phyloP scores from a whole-genome alignment of 1,140 invertebrate genomes.

The Eueides isabella region DNA sequence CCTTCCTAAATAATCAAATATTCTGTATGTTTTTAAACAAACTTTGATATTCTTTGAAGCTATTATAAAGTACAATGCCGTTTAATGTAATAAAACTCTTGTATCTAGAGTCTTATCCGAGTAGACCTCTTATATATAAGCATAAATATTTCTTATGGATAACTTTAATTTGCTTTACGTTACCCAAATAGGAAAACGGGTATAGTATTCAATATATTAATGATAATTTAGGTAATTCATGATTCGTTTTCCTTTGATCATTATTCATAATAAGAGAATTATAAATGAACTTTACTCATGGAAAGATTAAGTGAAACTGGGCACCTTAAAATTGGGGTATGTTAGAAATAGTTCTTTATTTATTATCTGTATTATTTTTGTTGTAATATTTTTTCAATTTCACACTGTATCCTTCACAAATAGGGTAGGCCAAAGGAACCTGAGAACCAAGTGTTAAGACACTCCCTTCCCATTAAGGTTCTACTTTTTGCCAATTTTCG shows the following conservation, averaged over 20 bases:
- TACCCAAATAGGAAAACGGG: not conserved
- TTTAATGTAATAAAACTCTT: conserved; percentile 21
- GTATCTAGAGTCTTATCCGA: conserved; percentile 9
- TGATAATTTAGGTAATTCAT: not conserved
- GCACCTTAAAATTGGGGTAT: not conserved
- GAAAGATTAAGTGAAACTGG: not conserved
- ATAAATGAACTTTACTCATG: conserved; percentile 11
- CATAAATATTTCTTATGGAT: conserved; percentile 17
- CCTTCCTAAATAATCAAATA: conserved; percentile 22
- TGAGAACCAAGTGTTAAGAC: not conserved
- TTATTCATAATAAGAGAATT: conserved; percentile 8
- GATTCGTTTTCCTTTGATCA: conserved; percentile 5
- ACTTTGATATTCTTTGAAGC: not conserved
- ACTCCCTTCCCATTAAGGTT: too few relatives aligned
- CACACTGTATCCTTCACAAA: not conserved
- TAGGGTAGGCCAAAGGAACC: not conserved
- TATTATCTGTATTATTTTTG: not conserved
- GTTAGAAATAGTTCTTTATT: not conserved
- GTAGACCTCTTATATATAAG: conserved; percentile 12
- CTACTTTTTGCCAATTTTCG: not conserved
- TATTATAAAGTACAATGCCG: conserved; percentile 19
- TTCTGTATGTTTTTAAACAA: conserved; percentile 19
- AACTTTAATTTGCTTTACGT: not conserved
- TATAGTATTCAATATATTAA: not conserved
- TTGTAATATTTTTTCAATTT: not conserved